These are phyloP conservation scores for Scaptomyza pallida DNA, from an alignment of 1,140 invertebrate species.

Conservation along the genomic window DNA sequence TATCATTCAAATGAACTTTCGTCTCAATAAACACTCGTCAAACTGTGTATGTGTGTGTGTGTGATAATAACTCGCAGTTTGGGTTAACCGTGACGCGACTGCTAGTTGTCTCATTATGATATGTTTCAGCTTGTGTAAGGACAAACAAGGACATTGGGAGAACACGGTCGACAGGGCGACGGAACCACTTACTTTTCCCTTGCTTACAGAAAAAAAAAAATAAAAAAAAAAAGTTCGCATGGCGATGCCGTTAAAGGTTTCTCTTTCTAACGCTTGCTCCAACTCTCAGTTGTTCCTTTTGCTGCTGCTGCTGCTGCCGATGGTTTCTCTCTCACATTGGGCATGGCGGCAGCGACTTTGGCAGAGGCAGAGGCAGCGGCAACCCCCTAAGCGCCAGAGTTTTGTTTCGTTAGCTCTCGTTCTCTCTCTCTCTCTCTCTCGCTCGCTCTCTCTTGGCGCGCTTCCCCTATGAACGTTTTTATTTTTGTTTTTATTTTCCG, in stretches of 20 bases:
- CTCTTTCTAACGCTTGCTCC: not conserved
- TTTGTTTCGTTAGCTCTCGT: constrained; percentile 39
- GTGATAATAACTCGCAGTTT: constrained; percentile 2
- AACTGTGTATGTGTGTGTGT: too few species aligned
- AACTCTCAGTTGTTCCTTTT: not conserved
- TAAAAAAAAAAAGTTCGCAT: too few species aligned
- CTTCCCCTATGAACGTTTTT: constrained; percentile 49
- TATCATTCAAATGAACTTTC: constrained; percentile 35
- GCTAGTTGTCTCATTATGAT: constrained; percentile 68
- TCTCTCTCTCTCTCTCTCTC: constrained; percentile 33
- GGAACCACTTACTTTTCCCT: constrained; percentile 48
- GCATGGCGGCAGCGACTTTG: constrained; percentile 12
- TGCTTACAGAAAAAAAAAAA: constrained; percentile 11
- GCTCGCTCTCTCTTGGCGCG: constrained; percentile 8
- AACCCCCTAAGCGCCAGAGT: constrained; percentile 54
- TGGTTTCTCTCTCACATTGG: not conserved
- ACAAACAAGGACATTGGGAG: constrained; percentile 64
- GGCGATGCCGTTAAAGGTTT: constrained; percentile 18
- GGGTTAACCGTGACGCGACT: constrained; percentile 42
- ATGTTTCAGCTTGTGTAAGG: constrained; percentile 58
- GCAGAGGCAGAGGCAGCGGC: constrained; percentile 17
- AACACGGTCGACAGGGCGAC: constrained; percentile 43
- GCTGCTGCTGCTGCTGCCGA: not conserved
- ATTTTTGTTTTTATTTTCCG: constrained; percentile 20
- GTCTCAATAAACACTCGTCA: constrained; percentile 7